Evolutionary conservation across 2,113 vertebrate genomes (phyloP).

Genomic region (Sebastes schlegelii): DNA sequence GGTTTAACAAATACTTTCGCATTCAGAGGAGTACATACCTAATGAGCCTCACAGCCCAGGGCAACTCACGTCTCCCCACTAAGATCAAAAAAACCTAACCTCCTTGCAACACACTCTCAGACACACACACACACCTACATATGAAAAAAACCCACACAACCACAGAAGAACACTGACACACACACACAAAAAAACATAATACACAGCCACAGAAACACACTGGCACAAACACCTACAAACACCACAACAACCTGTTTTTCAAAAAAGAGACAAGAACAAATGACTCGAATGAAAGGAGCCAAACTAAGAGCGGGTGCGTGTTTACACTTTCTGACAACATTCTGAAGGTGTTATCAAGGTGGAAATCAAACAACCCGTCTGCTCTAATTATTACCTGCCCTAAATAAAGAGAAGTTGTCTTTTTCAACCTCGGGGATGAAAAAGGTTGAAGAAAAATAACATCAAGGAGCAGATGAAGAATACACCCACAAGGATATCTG

Average conservation of each 20-base stretch:
- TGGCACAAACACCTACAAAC: constrained; percentile 59
- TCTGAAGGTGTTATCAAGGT: constrained; percentile 82
- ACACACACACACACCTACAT: constrained; percentile 51
- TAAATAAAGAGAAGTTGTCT: constrained; percentile 81
- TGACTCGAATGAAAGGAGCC: constrained; percentile 79
- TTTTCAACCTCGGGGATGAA: constrained; percentile 70
- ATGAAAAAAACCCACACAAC: constrained; percentile 36
- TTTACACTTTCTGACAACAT: constrained; percentile 82
- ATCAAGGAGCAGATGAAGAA: constrained; percentile 72
- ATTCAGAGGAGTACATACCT: constrained; percentile 83
- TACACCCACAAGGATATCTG: constrained; percentile 74
- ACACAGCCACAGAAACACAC: constrained; percentile 27
- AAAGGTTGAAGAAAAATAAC: constrained; percentile 76
- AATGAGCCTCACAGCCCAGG: constrained; percentile 84
- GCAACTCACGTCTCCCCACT: constrained; percentile 79
- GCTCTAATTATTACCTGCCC: constrained; percentile 81
- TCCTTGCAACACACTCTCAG: constrained; percentile 59
- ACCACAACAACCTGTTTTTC: constrained; percentile 76
- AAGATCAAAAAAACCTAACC: constrained; percentile 84
- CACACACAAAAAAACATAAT: constrained; percentile 10
- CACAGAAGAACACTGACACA: constrained; percentile 44
- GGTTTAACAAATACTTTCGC: constrained; percentile 87
- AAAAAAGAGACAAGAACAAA: constrained; percentile 79
- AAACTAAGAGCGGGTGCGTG: constrained; percentile 72
- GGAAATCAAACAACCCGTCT: constrained; percentile 81